Evolutionary conservation across 2,797 vertebrate species (phyloP), one percentile per base, ranked within the genome.

Genomic region (Pristis pectinata): DNA sequence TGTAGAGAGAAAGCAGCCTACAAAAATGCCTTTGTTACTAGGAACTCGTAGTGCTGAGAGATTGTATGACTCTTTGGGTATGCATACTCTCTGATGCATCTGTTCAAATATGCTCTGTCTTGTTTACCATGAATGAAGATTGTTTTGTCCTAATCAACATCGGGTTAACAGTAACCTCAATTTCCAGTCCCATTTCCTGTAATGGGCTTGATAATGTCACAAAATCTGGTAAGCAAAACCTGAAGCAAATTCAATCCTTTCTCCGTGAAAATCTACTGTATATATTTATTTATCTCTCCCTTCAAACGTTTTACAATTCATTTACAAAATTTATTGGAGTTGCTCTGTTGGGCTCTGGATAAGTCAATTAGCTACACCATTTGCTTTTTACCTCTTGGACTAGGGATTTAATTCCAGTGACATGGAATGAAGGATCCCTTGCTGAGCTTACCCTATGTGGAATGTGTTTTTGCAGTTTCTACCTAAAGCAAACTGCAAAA

Each of bases 241-340:
- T 44, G 19, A 44, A 80, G 79, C 5, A 24, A 80, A 44, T 44
- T 80, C 0, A 22, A 80, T 44, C 41, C 15, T 80, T 44, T 5
- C 41, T 80, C 79, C 11, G 44, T 80, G 37, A 80, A 77, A 80
- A 1, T 22, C 79, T 22, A 80, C 41, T 80, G 79, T 19, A 80
- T 22, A 5, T 3, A 79, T 11, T 24, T 82, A 24, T 49, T 7
- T 24, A 27, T 53, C 80, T 83, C 41, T 27, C 83, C 30, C 30
- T 87, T 34, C 83, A 56, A 85, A n/a, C 87, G 34, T 27, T 87
- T 59, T 87, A 87, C 83, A 56, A 59, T 87, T 80, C 77, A 41
- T 22, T 49, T 49, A 49, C 59, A 87, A 10, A 59, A 87, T 87
- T 59, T 87, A 1, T 59, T 59, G 24, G 27, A 56, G 83, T 53